Evolutionary conservation across 2,888 invertebrate species (phyloP), one percentile per base, ranked within the genome.

Genomic region (Drosophila bunnanda): DNA sequence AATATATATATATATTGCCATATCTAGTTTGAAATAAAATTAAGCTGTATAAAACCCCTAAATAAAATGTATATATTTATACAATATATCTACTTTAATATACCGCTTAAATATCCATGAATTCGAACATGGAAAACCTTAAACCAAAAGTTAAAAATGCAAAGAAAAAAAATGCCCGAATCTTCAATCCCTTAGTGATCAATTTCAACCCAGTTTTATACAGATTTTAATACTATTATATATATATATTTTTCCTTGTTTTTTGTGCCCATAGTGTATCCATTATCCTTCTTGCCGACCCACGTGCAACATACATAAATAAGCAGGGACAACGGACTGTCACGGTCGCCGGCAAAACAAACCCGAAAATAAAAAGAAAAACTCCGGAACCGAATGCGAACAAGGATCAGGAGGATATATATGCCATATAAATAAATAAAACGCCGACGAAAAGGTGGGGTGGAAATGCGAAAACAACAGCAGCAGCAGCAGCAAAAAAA

Each of bases 341-440:
- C 28, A 28, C n/a, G n/a, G n/a, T n/a, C n/a, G 30, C 30, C 17
- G 9, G n/a, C n/a, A 25, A 25, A 25, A 25, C 25, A 25, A 25
- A 25, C 25, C 25, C 25, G 25, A 25, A 25, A 25, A 25, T 0
- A 50, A 38, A 48, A 15, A 52, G 36, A 46, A 25, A 39, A 32
- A 7, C 32, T 20, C 6, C n/a, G 36, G 44, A 44, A 56, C n/a
- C n/a, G 22, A 64, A 61, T 32, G n/a, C 62, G 17, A 12, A 25
- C 8, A 41, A 41, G 64, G 64, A 65, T 65, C 64, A 65, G 64
- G 28, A 15, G 13, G 22, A 38, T 38, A 62, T 64, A 50, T 43
- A 43, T 55, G 46, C 52, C 67, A 54, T 67, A 67, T 75, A 74
- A 75, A 74, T 67, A 75, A 67, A 75, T 59, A 74, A 75, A 75